These are phyloP conservation scores for Trichogramma pretiosum DNA, from an alignment of 1,140 invertebrate genomes.

Conservation along the genomic window DNA sequence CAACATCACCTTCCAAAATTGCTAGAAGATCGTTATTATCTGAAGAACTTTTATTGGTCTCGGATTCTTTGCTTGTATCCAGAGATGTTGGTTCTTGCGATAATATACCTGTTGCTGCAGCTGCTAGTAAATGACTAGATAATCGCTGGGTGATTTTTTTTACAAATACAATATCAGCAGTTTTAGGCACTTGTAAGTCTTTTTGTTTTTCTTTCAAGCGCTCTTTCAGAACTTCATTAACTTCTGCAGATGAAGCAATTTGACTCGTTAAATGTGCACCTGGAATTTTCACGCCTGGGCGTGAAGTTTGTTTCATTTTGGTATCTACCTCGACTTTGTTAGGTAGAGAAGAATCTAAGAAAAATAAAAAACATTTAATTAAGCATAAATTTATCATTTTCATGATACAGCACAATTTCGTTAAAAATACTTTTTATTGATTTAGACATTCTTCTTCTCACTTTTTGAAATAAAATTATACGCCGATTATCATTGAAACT, in stretches of 20 bases:
- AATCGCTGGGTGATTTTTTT: conserved; percentile 44
- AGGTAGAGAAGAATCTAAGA: too few relatives aligned
- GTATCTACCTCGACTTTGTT: conserved; percentile 7
- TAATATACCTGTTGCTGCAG: conserved; percentile 19
- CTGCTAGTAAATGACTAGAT: conserved; percentile 36
- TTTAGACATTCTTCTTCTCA: too few relatives aligned
- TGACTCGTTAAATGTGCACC: conserved; percentile 36
- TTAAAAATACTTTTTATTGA: too few relatives aligned
- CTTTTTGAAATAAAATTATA: too few relatives aligned
- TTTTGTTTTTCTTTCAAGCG: conserved; percentile 39
- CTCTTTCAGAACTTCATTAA: conserved; percentile 39
- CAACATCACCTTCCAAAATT: conserved; percentile 45
- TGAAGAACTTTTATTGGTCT: neutral
- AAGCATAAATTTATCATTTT: too few relatives aligned
- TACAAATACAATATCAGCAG: conserved; percentile 43
- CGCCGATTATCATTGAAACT: too few relatives aligned
- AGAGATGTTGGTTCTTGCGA: neutral
- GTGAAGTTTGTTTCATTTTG: conserved; percentile 21
- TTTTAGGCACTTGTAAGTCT: conserved; percentile 31
- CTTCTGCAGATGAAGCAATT: conserved; percentile 37
- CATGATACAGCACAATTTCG: too few relatives aligned
- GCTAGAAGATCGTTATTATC: conserved; percentile 43
- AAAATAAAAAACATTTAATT: too few relatives aligned
- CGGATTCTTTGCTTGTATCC: neutral
- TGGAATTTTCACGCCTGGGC: conserved; percentile 25